A percentile compares a stretch with the other conserved stretches of the same genome.
Evolutionary conservation across 2,888 invertebrate genomes (phyloP).

Genomic region (Aphodius sticticus): DNA sequence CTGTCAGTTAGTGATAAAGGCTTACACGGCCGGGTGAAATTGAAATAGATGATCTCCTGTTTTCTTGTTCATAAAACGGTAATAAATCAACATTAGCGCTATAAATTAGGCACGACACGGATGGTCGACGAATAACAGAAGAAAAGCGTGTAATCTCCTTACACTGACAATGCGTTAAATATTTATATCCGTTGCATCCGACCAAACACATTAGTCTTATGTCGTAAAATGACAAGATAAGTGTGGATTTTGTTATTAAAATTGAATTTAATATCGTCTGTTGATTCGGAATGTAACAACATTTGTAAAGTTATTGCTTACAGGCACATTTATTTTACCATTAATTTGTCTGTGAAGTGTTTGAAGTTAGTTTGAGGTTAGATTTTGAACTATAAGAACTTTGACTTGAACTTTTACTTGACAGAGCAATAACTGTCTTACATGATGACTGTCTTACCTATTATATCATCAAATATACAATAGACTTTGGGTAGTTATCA

Average conservation of each 20-base stretch:
- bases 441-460: too few species aligned
- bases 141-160: constrained; percentile 6
- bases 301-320: too few species aligned
- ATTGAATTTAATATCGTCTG: background rate
- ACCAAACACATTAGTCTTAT: background rate
- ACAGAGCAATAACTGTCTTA: too few species aligned
- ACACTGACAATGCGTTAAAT: background rate
- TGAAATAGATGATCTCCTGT: constrained; percentile 17
- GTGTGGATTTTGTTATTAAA: background rate
- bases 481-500: too few species aligned
- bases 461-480: too few species aligned
- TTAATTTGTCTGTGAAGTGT: too few species aligned
- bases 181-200: background rate
- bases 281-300: too few species aligned
- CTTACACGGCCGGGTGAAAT: constrained; percentile 8
- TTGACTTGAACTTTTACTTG: too few species aligned
- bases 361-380: too few species aligned
- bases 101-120: constrained; percentile 10
- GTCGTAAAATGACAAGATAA: background rate
- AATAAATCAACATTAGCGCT: constrained; percentile 22
- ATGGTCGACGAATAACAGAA: background rate
- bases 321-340: too few species aligned
- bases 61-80: constrained; percentile 20
- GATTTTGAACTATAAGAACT: too few species aligned
- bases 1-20: background rate